Evolutionary conservation across 35 echinoderm and acorn worm genomes (phyloP), one percentile per base, ranked within the genome.

Genomic region (Eucidaris tribuloides): DNA sequence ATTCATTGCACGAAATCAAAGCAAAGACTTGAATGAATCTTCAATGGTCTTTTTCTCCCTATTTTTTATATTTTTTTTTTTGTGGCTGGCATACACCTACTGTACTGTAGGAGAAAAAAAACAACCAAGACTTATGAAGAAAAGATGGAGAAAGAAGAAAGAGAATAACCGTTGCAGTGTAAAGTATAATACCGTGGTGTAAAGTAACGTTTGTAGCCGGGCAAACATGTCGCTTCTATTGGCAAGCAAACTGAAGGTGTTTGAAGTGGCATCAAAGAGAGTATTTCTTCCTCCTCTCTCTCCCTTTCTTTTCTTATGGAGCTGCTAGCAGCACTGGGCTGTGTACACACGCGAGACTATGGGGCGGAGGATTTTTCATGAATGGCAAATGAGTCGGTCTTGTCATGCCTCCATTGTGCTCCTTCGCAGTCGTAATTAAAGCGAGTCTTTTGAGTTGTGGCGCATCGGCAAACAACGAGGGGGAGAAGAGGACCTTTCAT

Each of bases 351-450:
- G 66, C 9, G 9, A 20, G 2, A 72, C 66, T 40, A 39, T 1
- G 37, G 66, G 36, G 36, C 40, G 43, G 66, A 40, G 36, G 66
- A 7, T 43, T n/a, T 72, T 72, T 72, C 36, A 72, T 72, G 66
- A 72, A 72, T 72, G 38, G 66, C 66, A 72, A 72, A 72, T 42
- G 66, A 72, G 66, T 72, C 33, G 43, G 66, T 39, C 35, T 39
- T 72, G 66, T 72, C 66, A 72, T 72, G 23, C 36, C 33, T 43
- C 66, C 66, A 72, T 72, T 41, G 66, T 40, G 40, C 33, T n/a
- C 36, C 23, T 40, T 32, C 32, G 36, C 66, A 33, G 66, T 35
- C 66, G 36, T 72, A 72, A 72, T 72, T 72, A 72, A 72, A 42
- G 66, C 66, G 43, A 35, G 32, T 32, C 66, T 72, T 72, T 72